Percentiles rank a stretch among this genome's conserved stretches.
Conservation (phyloP, 2,888 invertebrate species). For the Folsomia manolachei region DNA sequence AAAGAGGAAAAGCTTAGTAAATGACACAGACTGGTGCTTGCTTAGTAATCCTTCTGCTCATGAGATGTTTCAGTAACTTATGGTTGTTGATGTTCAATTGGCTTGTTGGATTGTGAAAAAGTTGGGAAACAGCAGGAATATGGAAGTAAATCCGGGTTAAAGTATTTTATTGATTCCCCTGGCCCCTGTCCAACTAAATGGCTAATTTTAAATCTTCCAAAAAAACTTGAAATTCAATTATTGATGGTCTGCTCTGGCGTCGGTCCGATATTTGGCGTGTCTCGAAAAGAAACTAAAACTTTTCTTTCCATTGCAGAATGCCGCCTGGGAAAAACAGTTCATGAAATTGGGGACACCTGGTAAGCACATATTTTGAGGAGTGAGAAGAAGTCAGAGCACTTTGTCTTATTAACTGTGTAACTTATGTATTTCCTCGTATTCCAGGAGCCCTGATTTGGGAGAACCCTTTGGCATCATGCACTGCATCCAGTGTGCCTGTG, state of each 20-base stretch:
- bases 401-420: no score
- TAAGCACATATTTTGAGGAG: no score
- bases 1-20: no score
- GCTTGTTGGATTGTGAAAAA: neutral
- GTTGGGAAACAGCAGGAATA: neutral
- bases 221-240: neutral
- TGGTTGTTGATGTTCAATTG: neutral
- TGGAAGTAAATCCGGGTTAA: neutral
- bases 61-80: no score
- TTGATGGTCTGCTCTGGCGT: neutral
- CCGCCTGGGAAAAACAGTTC: constrained; percentile 80
- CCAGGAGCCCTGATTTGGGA: constrained; percentile 86
- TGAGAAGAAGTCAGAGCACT: no score
- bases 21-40: no score
- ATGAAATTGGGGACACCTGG: constrained; percentile 87
- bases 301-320: constrained; percentile 70
- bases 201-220: constrained; percentile 3
- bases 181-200: neutral
- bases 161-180: constrained; percentile 3
- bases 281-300: no score
- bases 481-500: constrained; percentile 93
- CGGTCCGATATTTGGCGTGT: neutral
- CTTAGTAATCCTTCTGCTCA: no score
- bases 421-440: no score
- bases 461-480: constrained; percentile 91